Conservation (phyloP, 2,113 vertebrate genomes). For the crab-eating macaque (Macaca fascicularis) region T2T-MFA8v1.1 NC_088384.1:104519001-104519500, state of each 20-base stretch:
- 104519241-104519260: neutral
- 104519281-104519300: neutral
- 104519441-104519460: neutral
- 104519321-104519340: rapidly evolving
- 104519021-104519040: neutral
- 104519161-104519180: neutral
- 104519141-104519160: neutral
- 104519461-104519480: neutral
- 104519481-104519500: neutral
- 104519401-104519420: neutral
- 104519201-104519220: neutral
- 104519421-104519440: neutral
- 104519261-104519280: neutral
- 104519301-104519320: rapidly evolving
- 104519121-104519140: neutral
- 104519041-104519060: neutral
- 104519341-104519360: neutral
- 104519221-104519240: neutral
- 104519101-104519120: neutral
- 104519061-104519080: neutral
- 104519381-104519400: neutral
- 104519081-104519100: neutral
- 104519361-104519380: neutral
- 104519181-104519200: neutral
- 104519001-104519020: neutral